Evolutionary conservation across 2,113 vertebrate species (phyloP), one percentile per base, ranked within the genome.

Genomic region (Phylloscopus trochilus): DNA sequence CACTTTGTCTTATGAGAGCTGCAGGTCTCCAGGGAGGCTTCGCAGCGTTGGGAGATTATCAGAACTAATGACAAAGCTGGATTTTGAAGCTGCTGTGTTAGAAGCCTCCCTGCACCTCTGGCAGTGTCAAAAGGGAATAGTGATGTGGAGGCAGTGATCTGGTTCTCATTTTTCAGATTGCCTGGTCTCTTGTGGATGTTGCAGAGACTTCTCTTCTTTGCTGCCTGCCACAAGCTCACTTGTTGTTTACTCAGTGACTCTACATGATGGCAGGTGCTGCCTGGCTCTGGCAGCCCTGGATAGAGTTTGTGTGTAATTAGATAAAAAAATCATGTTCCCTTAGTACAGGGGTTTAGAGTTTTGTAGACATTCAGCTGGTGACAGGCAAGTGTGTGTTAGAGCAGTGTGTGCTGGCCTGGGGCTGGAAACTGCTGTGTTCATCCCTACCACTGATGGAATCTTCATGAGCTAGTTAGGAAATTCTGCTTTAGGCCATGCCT

Each of bases 41-140:
- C 0, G 0, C 87, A 70, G 23, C 7, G 0, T 2, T 64, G 74
- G 41, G 90, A 80, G 85, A 73, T 47, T 11, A 12, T 31, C 72
- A 41, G 67, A 69, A 8, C 63, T 76, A 49, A 80, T 74, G 90
- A 13, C 76, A 85, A 58, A 41, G 85, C 67, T 73, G 90, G 62
- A 62, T 87, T 90, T 87, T 52, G 53, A 44, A 60, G 63, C 78
- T 78, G 53, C 28, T 55, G 69, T 55, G 52, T 53, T 77, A n/a
- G 27, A 21, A 63, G 6, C 51, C 74, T 89, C 75, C 82, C 47
- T 5, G 19, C 13, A 7, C 68, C 5, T 14, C 33, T 5, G 3
- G 59, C 21, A 10, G 47, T 20, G 58, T 22, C 60, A 47, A 1
- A 75, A 87, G 53, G 52, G 35, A 91, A 6, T 6, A 15, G 89